Conservation (phyloP, 2,797 vertebrate species). For the Malacoctenus gilli region DNA sequence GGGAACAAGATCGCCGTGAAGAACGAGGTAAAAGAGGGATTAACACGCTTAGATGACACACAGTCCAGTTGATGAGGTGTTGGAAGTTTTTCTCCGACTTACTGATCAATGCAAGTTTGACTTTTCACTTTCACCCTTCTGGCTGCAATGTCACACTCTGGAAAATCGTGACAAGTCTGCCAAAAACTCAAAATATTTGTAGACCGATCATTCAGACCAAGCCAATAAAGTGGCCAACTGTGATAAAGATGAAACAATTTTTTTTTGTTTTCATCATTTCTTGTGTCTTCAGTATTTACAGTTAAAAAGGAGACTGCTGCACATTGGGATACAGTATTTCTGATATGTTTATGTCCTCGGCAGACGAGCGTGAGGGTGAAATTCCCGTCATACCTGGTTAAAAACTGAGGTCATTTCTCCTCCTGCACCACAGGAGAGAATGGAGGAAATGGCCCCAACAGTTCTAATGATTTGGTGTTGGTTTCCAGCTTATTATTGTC, state of each 20-base stretch:
- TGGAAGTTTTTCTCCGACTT: too few relatives aligned
- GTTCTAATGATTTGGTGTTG: slow-evolving; percentile 66
- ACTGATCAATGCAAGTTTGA: too few relatives aligned
- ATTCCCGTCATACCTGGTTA: slow-evolving; percentile 27
- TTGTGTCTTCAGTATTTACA: neutral
- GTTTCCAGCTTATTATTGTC: slow-evolving; percentile 68
- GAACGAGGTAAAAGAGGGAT: slow-evolving; percentile 86
- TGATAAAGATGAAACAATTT: too few relatives aligned
- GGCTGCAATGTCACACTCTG: too few relatives aligned
- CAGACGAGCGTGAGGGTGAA: slow-evolving; percentile 23
- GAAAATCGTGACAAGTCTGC: too few relatives aligned
- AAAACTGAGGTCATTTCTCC: slow-evolving; percentile 12
- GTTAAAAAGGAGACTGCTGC: neutral
- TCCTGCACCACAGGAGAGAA: slow-evolving; percentile 36
- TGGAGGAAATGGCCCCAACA: slow-evolving; percentile 54
- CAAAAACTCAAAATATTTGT: too few relatives aligned
- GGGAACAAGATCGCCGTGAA: slow-evolving; percentile 90
- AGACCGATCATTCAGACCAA: too few relatives aligned
- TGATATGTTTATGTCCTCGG: slow-evolving; percentile 21
- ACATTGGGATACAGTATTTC: neutral
- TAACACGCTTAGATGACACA: too few relatives aligned
- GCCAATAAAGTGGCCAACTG: too few relatives aligned
- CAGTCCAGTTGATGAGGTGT: too few relatives aligned
- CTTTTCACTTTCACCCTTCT: too few relatives aligned
- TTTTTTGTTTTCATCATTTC: neutral